Percentiles rank a stretch among this genome's conserved stretches.
Conservation (phyloP, 2,113 vertebrate species). For the Dipodomys merriami region DNA sequence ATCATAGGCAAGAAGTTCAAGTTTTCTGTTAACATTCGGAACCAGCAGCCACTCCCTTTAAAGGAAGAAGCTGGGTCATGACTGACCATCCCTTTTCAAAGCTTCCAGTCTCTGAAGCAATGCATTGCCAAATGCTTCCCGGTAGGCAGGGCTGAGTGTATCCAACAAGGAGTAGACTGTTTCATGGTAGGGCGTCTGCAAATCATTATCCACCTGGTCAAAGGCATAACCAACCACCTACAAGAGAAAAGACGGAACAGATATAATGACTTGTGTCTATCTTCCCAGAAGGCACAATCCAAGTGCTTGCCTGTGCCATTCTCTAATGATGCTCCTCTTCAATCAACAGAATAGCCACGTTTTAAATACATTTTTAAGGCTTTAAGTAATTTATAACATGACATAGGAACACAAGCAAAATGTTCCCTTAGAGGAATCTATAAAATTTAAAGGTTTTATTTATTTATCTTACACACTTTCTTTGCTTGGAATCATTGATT, state of each 20-base stretch:
- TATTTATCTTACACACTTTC: not conserved
- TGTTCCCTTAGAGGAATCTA: not conserved
- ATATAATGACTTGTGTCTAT: not conserved
- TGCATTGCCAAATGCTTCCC: constrained; percentile 97
- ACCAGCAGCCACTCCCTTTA: constrained; percentile 57
- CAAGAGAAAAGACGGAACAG: constrained; percentile 60
- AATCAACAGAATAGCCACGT: not conserved
- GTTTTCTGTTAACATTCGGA: constrained; percentile 44
- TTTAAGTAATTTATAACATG: not conserved
- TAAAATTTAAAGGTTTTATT: constrained; percentile 3
- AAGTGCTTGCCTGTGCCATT: not conserved
- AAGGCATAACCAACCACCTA: constrained; percentile 96
- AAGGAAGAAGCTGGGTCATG: constrained; percentile 74
- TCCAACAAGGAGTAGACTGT: constrained; percentile 98
- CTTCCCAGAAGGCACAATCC: not conserved
- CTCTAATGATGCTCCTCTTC: not conserved
- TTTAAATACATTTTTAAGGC: not conserved
- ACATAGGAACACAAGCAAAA: not conserved
- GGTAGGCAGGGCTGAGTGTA: constrained; percentile 96
- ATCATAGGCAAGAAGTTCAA: constrained; percentile 50
- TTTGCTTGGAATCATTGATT: too few relatives aligned
- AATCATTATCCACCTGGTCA: constrained; percentile 91
- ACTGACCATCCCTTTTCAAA: constrained; percentile 92
- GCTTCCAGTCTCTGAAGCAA: constrained; percentile 95
- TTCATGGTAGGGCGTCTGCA: constrained; percentile 94